These are phyloP conservation scores for Pachliopta kotzebuea DNA, from an alignment of 2,888 invertebrate species.

Conservation along the genomic window DNA sequence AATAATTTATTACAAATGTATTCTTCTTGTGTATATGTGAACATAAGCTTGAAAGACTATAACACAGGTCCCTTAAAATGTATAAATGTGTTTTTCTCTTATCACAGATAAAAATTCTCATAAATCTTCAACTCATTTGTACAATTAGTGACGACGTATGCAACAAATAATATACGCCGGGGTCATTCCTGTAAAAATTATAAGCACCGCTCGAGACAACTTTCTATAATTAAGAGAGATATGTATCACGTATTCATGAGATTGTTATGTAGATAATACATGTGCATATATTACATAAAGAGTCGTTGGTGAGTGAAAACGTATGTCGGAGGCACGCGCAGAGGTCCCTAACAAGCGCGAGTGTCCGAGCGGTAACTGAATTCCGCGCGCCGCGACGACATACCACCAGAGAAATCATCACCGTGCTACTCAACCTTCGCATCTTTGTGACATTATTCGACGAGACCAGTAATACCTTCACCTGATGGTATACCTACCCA, in stretches of 20 bases:
- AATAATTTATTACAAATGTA: neutral
- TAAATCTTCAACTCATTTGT: slow-evolving; percentile 4
- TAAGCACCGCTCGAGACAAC: slow-evolving; percentile 14
- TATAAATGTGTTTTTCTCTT: neutral
- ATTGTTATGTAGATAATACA: slow-evolving; percentile 28
- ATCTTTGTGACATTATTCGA: neutral
- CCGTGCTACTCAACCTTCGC: slow-evolving; percentile 50
- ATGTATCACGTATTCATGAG: slow-evolving; percentile 27
- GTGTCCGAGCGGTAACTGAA: slow-evolving; percentile 65
- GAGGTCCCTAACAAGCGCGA: slow-evolving; percentile 65
- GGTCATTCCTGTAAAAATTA: slow-evolving; percentile 19
- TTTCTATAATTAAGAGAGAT: slow-evolving; percentile 30
- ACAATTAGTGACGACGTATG: slow-evolving; percentile 1
- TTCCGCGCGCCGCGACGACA: slow-evolving; percentile 55
- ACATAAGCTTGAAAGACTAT: neutral
- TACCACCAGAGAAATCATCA: slow-evolving; percentile 57
- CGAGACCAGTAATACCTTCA: too few species aligned
- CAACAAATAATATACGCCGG: slow-evolving; percentile 7
- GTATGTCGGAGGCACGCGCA: slow-evolving; percentile 44
- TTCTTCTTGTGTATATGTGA: neutral
- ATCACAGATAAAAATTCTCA: neutral
- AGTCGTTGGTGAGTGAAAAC: slow-evolving; percentile 54
- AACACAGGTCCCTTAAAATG: neutral
- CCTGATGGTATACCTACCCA: too few species aligned
- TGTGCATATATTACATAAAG: slow-evolving; percentile 28